These are phyloP conservation scores for Catocala sponsa DNA, from an alignment of 2,888 invertebrate species.

Conservation along the genomic window DNA sequence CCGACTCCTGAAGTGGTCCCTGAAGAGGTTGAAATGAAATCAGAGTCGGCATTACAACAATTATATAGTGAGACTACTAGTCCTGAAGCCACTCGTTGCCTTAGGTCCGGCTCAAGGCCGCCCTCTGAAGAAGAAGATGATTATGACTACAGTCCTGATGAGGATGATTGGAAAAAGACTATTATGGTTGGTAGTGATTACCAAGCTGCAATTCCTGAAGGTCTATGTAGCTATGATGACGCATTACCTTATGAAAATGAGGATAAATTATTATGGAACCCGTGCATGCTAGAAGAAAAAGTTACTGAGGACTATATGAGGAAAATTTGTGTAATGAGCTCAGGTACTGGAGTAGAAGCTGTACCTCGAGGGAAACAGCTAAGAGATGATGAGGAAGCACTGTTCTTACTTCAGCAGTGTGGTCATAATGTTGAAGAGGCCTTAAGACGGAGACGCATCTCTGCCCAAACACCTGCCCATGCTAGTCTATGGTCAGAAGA, in stretches of 20 bases:
- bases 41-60: constrained; percentile 84
- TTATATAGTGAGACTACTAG: constrained; percentile 76
- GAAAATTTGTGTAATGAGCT: constrained; percentile 87
- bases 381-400: constrained; percentile 96
- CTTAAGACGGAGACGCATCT: constrained; percentile 92
- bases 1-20: constrained; percentile 69
- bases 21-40: constrained; percentile 74
- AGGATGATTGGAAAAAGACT: constrained; percentile 97
- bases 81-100: constrained; percentile 80
- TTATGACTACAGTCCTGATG: constrained; percentile 94
- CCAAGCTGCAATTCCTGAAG: constrained; percentile 97
- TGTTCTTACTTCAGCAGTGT: constrained; percentile 96
- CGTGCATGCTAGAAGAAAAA: constrained; percentile 91
- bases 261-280: constrained; percentile 98
- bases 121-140: constrained; percentile 95
- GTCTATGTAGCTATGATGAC: constrained; percentile 96
- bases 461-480: constrained; percentile 91
- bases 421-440: constrained; percentile 98
- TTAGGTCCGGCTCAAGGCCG: constrained; percentile 90
- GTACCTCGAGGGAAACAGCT: constrained; percentile 93
- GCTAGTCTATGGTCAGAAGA: constrained; percentile 98
- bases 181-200: constrained; percentile 98
- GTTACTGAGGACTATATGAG: constrained; percentile 94
- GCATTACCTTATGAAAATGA: constrained; percentile 98
- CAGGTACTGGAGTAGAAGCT: constrained; percentile 79